Conservation (phyloP, 2,888 invertebrate genomes). For the Nasonia oneida region DNA sequence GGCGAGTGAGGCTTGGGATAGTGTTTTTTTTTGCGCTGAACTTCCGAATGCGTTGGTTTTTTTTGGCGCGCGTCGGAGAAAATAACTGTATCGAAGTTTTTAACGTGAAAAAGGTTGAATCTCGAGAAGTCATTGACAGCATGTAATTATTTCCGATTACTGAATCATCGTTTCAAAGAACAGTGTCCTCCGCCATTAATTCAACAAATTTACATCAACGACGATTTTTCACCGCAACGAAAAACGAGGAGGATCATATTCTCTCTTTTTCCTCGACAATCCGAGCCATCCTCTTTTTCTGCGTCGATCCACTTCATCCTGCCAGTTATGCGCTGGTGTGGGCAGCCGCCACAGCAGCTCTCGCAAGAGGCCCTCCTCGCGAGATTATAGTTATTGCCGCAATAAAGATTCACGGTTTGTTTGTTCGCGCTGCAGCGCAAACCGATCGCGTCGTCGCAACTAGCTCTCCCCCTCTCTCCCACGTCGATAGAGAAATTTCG, state of each 20-base stretch:
- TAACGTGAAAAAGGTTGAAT: not conserved
- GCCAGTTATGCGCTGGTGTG: not conserved
- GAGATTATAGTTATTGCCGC: slow-evolving; percentile 73
- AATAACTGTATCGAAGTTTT: not conserved
- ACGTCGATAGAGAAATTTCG: slow-evolving; percentile 36
- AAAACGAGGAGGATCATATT: not conserved
- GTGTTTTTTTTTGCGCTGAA: not conserved
- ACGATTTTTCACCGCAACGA: not conserved
- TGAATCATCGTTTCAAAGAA: no score
- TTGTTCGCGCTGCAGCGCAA: slow-evolving; percentile 55
- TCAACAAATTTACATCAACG: no score
- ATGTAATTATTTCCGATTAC: not conserved
- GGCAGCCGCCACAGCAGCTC: not conserved
- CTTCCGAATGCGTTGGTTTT: not conserved
- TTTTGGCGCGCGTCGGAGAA: not conserved
- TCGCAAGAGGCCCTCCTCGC: slow-evolving; percentile 14
- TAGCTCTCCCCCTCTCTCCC: not conserved
- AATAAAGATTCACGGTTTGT: slow-evolving; percentile 73
- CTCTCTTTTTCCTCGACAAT: not conserved
- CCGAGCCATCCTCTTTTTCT: not conserved
- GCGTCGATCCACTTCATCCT: not conserved
- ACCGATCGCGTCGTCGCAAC: not conserved
- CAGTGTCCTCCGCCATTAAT: no score
- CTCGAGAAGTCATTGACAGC: not conserved
- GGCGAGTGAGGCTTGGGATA: not conserved